Base-by-base conservation (phyloP, 1,140 invertebrate genomes). In the Tetragnatha versicolor region DNA sequence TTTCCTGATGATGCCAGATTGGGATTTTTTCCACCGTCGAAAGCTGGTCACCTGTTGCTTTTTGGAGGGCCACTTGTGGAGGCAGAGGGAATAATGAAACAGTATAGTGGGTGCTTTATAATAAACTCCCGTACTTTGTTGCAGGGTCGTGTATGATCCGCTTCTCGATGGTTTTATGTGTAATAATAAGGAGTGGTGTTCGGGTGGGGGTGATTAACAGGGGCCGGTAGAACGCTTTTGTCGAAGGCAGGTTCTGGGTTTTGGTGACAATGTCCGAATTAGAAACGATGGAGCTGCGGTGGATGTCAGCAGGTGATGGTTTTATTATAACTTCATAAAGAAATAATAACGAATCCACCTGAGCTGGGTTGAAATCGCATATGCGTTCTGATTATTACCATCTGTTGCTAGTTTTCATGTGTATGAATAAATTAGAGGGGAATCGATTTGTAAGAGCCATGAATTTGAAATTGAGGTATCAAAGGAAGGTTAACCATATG, bases 1-100 rank as follows among this genome's bases (percentile, higher is more conserved):
- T 65, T 65, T 20, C 61, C 37, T 66, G 27, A 45, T n/a, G n/a
- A n/a, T n/a, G n/a, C 61, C 73, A 77, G 73, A 77, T 77, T 77
- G 70, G 55, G 70, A 53, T 70, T 55, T 37, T 61, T 70, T 70
- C 55, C n/a, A 25, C 20, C 17, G 6, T 66, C 63, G 12, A 73
- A 68, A 53, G 29, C 27, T 53, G 14, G 47, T 39, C 70, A 73
- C 70, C 70, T 73, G 70, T 73, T 73, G 22, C n/a, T 45, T 63
- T 2, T 9, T 22, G 69, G 20, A 17, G n/a, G 17, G 5, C 55
- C 55, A 73, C 70, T 73, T 73, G 70, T 61, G 53, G 53, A 61
- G 25, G 39, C 3, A 35, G 55, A 25, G 35, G 6, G 4, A 25
- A 27, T 45, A 45, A 66, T 25, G 12, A 7, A 17, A 20, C 33